Percentiles rank a stretch among this genome's conserved stretches.
These are phyloP conservation scores for Hesperophylax magnus DNA, from an alignment of 1,140 invertebrate species.

Conservation along the genomic window DNA sequence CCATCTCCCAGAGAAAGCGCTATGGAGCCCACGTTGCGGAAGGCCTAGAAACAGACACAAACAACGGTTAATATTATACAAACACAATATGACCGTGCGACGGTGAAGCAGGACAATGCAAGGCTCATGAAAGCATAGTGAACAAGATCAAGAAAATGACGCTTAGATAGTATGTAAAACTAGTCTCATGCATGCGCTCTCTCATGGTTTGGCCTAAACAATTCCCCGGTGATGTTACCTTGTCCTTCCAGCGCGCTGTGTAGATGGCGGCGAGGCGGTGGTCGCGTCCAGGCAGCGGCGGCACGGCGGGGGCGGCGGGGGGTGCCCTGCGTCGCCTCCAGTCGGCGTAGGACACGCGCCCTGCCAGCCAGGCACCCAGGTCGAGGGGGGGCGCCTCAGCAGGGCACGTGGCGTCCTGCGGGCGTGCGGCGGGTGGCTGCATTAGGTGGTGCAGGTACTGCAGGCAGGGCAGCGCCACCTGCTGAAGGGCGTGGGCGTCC, in stretches of 20 bases:
- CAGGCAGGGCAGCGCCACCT: conserved; percentile 68
- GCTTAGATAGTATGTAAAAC: too few species aligned
- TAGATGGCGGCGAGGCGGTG: conserved; percentile 64
- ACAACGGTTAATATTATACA: too few species aligned
- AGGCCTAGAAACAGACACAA: not conserved
- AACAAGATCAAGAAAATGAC: too few species aligned
- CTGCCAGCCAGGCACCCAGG: conserved; percentile 66
- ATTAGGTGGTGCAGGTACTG: conserved; percentile 69
- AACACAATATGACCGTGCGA: too few species aligned
- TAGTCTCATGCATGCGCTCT: not conserved
- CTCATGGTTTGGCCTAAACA: not conserved
- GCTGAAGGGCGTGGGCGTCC: conserved; percentile 65
- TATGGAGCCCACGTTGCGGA: conserved; percentile 18
- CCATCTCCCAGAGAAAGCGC: conserved; percentile 64
- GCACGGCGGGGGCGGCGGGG: conserved; percentile 37
- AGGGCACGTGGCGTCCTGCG: not conserved
- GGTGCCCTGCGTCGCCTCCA: conserved; percentile 62
- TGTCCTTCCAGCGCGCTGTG: conserved; percentile 63
- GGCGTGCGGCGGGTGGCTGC: conserved; percentile 59
- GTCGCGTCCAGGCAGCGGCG: conserved; percentile 57
- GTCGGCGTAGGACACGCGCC: conserved; percentile 62
- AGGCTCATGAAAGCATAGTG: too few species aligned
- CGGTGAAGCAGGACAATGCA: too few species aligned
- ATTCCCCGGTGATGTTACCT: conserved; percentile 52
- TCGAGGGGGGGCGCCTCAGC: conserved; percentile 60